Evolutionary conservation across 2,797 vertebrate genomes (phyloP), one percentile per base, ranked within the genome.

Genomic region (Podarcis siculus): DNA sequence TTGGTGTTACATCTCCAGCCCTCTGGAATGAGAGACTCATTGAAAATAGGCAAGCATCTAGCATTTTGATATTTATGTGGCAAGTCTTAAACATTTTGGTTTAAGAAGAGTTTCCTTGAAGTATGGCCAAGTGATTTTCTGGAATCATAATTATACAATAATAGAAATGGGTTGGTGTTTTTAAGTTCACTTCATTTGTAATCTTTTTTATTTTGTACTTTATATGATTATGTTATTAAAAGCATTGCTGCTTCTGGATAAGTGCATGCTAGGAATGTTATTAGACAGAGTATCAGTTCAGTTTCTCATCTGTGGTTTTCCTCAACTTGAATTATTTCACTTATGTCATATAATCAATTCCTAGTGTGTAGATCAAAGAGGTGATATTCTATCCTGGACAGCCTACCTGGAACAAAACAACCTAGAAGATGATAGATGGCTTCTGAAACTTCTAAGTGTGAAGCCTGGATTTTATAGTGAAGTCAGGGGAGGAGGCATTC

Each of bases 321-420:
- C 61, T 86, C 55, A 66, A 25, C 45, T 86, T 87, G 79, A 72
- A 67, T 89, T 87, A 45, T 89, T 94, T 91, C 83, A n/a, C 67
- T 79, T 64, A 64, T 82, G 49, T 83, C 84, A 75, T 32, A 49
- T 37, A 78, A 90, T 71, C 79, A 79, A 6, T 66, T 88, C 86
- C 39, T 80, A 87, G 42, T 71, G 30, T 2, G 1, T 77, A 92
- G 61, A 89, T 89, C 85, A 90, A 82, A 93, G 78, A 45, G 1
- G 42, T 45, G 27, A 39, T 73, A 25, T 45, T 49, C 71, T 27
- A 67, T 19, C 79, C 79, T 23, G 19, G 86, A 42, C 5, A 93
- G 77, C 58, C 25, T 39, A 73, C 45, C 37, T 75, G 27, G 73
- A 89, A 30, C 32, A 82, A 89, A 91, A 87, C 6, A 37, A 83